A percentile compares a stretch with the other conserved stretches of the same genome.
Conservation (phyloP, 2,797 vertebrate species). For the Danio albolineatus region DNA sequence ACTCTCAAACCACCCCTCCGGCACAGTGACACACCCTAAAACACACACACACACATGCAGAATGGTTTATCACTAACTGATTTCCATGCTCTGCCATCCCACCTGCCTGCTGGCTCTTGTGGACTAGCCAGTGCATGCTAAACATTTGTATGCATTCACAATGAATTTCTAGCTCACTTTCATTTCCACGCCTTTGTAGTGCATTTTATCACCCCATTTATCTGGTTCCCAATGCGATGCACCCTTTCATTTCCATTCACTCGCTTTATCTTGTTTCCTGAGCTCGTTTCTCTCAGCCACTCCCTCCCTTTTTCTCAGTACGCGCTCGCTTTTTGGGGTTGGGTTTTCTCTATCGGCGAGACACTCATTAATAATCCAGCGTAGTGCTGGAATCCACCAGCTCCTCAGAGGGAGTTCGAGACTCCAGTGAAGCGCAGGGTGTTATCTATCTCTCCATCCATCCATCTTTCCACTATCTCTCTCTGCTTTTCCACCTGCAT, state of each 20-base stretch:
- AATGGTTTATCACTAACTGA: slow-evolving; percentile 9
- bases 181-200: background rate
- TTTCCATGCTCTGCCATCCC: slow-evolving; percentile 39
- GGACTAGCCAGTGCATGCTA: slow-evolving; percentile 12
- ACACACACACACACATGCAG: slow-evolving; percentile 45
- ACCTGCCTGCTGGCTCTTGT: slow-evolving; percentile 34
- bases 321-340: slow-evolving; percentile 18
- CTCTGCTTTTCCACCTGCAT: slow-evolving; percentile 1
- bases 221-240: slow-evolving; percentile 6
- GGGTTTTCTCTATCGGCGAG: slow-evolving; percentile 32
- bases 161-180: background rate
- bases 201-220: slow-evolving; percentile 1
- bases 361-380: slow-evolving; percentile 61
- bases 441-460: slow-evolving; percentile 12
- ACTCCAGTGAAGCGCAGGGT: slow-evolving; percentile 9
- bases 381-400: slow-evolving; percentile 44
- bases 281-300: background rate
- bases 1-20: background rate
- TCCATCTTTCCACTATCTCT: background rate
- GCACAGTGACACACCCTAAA: slow-evolving; percentile 42
- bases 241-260: slow-evolving; percentile 18
- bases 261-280: slow-evolving; percentile 15
- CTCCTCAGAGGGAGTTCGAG: slow-evolving; percentile 23
- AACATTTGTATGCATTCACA: slow-evolving; percentile 12
- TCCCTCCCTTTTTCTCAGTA: slow-evolving; percentile 27